Evolutionary conservation across 2,888 invertebrate species (phyloP), one percentile per base, ranked within the genome.

Genomic region (Bibio marci): DNA sequence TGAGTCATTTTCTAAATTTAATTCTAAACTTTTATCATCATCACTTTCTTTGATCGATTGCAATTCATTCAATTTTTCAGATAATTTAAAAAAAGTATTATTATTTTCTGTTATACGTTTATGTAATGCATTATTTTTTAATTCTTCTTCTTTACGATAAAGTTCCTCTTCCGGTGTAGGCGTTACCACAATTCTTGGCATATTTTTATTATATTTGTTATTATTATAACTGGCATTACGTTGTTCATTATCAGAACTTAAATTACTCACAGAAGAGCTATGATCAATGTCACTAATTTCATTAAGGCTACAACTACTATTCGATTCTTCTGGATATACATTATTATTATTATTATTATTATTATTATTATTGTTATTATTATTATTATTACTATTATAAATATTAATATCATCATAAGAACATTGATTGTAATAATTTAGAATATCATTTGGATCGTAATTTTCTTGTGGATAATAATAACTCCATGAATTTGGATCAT

Each of bases 151-250:
- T n/a, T n/a, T n/a, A n/a, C n/a, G n/a, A n/a, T n/a, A n/a, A n/a
- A n/a, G n/a, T n/a, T 41, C 38, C 41, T 60, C 57, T 45, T 62
- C 56, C 26, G 52, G 51, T 45, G 54, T 56, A 17, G 54, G 57
- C 1, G 57, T 60, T 19, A 58, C 56, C 22, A 59, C 58, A 28
- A 59, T 61, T 43, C 57, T 55, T 26, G 58, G 59, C 11, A 57
- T 28, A 15, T 35, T 19, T 22, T 14, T 30, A 13, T 22, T 18
- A 27, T 14, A 27, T 14, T 26, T 15, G 36, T 12, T 15, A 25
- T 27, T 22, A 15, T 13, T 14, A 36, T 27, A 10, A n/a, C n/a
- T n/a, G n/a, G n/a, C n/a, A n/a, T n/a, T n/a, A n/a, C 12, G 13
- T 13, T 7, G 30, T 30, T 12, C 5, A 30, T 4, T 11, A 14